Evolutionary conservation across 2,888 invertebrate genomes (phyloP), one percentile per base, ranked within the genome.

Genomic region (Coenonympha arcania): DNA sequence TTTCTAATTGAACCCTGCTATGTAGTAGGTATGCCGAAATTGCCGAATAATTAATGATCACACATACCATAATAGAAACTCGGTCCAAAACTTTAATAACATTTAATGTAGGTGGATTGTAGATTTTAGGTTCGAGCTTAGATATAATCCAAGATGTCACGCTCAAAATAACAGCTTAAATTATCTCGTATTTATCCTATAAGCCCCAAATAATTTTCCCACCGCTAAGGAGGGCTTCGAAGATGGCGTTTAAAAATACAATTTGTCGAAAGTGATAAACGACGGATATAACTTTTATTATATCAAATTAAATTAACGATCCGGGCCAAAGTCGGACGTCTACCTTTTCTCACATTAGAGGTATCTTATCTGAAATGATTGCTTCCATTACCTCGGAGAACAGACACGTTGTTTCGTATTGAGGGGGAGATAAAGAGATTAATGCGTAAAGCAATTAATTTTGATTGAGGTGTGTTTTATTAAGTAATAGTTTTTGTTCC

Each of bases 221-320:
- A 80, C 39, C 15, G 15, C 8, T 80, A 81, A 83, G 73, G 72
- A 69, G 75, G 73, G 75, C 76, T 65, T 73, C 76, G 72, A 73
- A 76, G 75, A 77, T 75, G 77, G 76, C 82, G 79, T 84, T 87
- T 85, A 85, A 83, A 83, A 79, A 82, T 79, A n/a, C n/a, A 87
- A 87, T 87, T 87, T 87, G 87, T 87, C 82, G 81, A 82, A 83
- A 80, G 83, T 82, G 84, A 85, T 84, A 85, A 85, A 85, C 81
- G 85, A 80, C 75, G 81, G 76, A 79, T 83, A 84, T 82, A 81
- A 82, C 70, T 83, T 84, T 85, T 84, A 85, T 85, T 85, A 84
- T 83, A 81, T 84, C 81, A 82, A 84, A 85, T 85, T 84, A 84
- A 85, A 85, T 84, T 81, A 85, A 84, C 84, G 82, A 83, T 76